Evolutionary conservation across 2,888 invertebrate species (phyloP).

Genomic region (Alloscopus bannaensis): DNA sequence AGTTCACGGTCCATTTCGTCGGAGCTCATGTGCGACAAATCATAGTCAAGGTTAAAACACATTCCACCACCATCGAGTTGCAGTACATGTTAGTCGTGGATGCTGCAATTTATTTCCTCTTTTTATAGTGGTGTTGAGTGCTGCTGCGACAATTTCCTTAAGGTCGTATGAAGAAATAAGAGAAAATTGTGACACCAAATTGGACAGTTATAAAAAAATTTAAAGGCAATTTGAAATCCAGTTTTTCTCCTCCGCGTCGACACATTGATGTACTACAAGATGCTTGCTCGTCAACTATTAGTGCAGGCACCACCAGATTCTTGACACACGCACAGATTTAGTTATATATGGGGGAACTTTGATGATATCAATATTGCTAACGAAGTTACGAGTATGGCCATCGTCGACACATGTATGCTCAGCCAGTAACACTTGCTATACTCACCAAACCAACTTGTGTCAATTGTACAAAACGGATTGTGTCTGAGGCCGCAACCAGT

Average conservation of each 20-base stretch:
- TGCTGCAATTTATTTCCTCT: conserved; percentile 6
- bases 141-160: background rate
- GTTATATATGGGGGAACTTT: conserved; percentile 4
- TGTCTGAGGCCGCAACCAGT: no score
- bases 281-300: background rate
- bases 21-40: background rate
- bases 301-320: background rate
- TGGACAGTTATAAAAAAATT: conserved; percentile 24
- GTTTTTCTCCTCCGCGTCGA: no score
- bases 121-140: background rate
- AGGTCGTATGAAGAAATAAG: conserved; percentile 3
- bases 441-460: conserved; percentile 1
- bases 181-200: conserved; percentile 13
- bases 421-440: conserved; percentile 27
- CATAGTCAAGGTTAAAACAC: background rate
- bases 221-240: conserved; percentile 21
- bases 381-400: conserved; percentile 15
- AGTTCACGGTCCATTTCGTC: background rate
- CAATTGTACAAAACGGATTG: no score
- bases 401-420: conserved; percentile 30
- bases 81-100: background rate
- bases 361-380: conserved; percentile 9
- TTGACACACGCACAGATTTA: background rate
- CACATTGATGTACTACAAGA: background rate
- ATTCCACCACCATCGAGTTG: background rate